phyloP scores from a whole-genome alignment of 1,140 invertebrate species.

The Oppia nitens region DNA sequence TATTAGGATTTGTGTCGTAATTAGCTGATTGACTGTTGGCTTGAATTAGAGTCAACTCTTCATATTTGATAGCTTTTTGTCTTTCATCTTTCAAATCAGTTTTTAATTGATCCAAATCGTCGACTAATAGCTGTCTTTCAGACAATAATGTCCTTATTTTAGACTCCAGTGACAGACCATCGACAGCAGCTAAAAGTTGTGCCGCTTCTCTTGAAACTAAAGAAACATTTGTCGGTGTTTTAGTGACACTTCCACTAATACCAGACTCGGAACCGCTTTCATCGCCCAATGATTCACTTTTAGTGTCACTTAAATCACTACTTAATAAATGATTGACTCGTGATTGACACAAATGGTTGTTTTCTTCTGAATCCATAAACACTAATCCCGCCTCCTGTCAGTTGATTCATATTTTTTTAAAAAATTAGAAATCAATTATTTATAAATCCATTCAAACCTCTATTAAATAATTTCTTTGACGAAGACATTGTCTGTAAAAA shows the following conservation, averaged over 20 bases:
- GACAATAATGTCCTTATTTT: constrained; percentile 6
- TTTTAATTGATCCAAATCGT: constrained; percentile 11
- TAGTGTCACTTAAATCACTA: background rate
- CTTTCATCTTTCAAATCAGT: constrained; percentile 21
- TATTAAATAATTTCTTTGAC: constrained; percentile 62
- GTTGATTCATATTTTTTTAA: no score
- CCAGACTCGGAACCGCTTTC: background rate
- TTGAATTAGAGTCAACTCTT: constrained; percentile 8
- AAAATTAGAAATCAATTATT: no score
- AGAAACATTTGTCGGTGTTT: background rate
- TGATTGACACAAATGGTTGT: background rate
- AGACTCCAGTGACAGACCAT: constrained; percentile 7
- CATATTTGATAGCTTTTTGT: constrained; percentile 14
- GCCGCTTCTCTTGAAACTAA: constrained; percentile 4
- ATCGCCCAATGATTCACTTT: background rate
- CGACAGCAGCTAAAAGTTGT: constrained; percentile 3
- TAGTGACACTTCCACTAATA: background rate
- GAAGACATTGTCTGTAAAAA: constrained; percentile 46
- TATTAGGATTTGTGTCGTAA: constrained; percentile 1
- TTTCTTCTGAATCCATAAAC: constrained; percentile 1
- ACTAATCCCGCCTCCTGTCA: constrained; percentile 6
- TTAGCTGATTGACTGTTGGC: background rate
- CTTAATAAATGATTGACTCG: background rate
- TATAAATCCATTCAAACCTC: constrained; percentile 39
- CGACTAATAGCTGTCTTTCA: background rate